Base-by-base conservation (phyloP, 2,888 invertebrate species). In the Hoplodrina blanda region DNA sequence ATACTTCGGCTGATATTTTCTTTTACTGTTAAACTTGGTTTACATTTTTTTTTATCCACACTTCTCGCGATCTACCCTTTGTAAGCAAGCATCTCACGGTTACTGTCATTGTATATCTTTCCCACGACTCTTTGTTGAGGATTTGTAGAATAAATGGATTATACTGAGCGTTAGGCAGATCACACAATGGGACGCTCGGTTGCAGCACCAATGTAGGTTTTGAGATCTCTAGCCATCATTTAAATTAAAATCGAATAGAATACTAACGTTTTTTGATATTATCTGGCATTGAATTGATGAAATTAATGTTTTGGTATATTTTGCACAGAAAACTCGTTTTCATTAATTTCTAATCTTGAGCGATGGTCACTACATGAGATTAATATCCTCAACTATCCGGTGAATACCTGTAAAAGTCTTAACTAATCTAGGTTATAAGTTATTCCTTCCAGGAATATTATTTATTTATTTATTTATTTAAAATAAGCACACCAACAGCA, bases 71-170 rank as follows among this genome's bases (percentile, higher is more conserved):
- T 30, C 50, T 46, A 46, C 30, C 17, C 50, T 59, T 73, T 78
- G 73, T 73, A 54, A 25, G 44, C 53, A 60, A 61, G n/a, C 53
- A 53, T 25, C 37, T 63, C 46, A 46, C 33, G n/a, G 62, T 54
- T 30, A 54, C 57, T 52, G 50, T 41, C 50, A 62, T 49, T 74
- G 71, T 62, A 30, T 61, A 52, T 75, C 63, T 62, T 60, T 56
- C 54, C 50, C 46, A 33, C 60, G 50, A 78, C 30, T 56, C 62
- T 63, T 71, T 78, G 73, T 78, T 37, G 30, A 30, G 60, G 52
- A 46, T 75, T 77, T 77, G 60, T 78, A 46, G 53, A 71, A 44
- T 62, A 76, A 76, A 78, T 56, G 30, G 54, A 59, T 71, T 71
- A 46, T 54, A 46, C 25, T 59, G 46, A 49, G 57, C 57, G 37